These are phyloP conservation scores for Cydia pomonella DNA, from an alignment of 1,140 invertebrate genomes.

Conservation along the genomic window DNA sequence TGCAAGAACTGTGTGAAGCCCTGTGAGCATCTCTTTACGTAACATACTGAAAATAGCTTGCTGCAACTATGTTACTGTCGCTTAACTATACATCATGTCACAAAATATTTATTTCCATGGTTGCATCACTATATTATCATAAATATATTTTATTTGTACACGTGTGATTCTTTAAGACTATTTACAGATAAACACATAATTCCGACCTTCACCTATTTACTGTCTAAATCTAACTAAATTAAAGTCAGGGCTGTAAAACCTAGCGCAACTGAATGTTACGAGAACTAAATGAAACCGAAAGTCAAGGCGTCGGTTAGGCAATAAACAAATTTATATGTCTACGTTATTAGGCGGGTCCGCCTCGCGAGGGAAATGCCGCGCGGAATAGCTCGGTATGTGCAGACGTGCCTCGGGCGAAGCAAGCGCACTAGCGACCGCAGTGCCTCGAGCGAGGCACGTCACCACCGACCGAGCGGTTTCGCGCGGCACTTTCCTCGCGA, in stretches of 20 bases:
- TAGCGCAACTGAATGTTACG: constrained; percentile 44
- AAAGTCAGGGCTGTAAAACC: constrained; percentile 66
- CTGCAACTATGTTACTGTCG: constrained; percentile 48
- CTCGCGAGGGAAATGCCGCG: too few species aligned
- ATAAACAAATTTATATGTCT: constrained; percentile 29
- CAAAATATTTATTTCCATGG: constrained; percentile 72
- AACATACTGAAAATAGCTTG: constrained; percentile 61
- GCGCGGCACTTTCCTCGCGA: too few species aligned
- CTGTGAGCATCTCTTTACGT: constrained; percentile 47
- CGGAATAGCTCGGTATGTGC: too few species aligned
- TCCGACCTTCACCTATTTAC: constrained; percentile 59
- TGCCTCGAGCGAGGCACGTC: too few species aligned
- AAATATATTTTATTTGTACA: constrained; percentile 75
- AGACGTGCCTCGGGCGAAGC: too few species aligned
- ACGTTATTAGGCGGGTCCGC: background rate
- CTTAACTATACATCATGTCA: constrained; percentile 74
- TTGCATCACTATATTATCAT: constrained; percentile 69
- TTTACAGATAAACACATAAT: constrained; percentile 73
- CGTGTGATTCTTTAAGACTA: constrained; percentile 67
- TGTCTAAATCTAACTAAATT: constrained; percentile 51
- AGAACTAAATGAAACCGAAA: constrained; percentile 40
- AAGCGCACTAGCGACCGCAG: too few species aligned
- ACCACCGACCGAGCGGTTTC: too few species aligned
- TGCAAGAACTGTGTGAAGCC: constrained; percentile 74
- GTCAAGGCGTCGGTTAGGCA: constrained; percentile 28